phyloP scores from a whole-genome alignment of 2,797 vertebrate species.

The Chelidonichthys spinosus region DNA sequence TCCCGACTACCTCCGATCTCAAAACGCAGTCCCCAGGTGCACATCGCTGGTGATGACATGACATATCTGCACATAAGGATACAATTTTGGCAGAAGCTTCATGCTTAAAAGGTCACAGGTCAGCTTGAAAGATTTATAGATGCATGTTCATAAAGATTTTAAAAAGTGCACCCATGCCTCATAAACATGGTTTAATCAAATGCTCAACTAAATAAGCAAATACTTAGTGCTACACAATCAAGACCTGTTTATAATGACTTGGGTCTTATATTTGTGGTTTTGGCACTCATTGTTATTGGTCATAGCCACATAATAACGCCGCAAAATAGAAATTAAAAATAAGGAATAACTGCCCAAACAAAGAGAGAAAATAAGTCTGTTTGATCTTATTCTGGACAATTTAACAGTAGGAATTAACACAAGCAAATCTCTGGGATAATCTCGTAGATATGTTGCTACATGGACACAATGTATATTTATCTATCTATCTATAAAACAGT shows the following conservation, averaged over 20 bases:
- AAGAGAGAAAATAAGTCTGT: not conserved
- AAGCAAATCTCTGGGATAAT: not conserved
- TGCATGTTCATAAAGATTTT: not conserved
- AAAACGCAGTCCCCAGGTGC: not conserved
- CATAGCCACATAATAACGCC: not conserved
- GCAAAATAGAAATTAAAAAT: not conserved
- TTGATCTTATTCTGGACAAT: not conserved
- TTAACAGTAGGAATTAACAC: not conserved
- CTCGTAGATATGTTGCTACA: not conserved
- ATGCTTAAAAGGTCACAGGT: slow-evolving; percentile 7
- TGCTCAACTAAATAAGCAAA: not conserved
- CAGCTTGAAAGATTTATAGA: slow-evolving; percentile 32
- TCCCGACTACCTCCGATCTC: slow-evolving; percentile 13
- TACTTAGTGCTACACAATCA: slow-evolving; percentile 4
- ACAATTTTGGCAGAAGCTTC: slow-evolving; percentile 17
- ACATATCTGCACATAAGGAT: slow-evolving; percentile 6
- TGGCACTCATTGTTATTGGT: not conserved
- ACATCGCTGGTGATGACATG: slow-evolving; percentile 1
- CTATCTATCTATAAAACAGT: not conserved
- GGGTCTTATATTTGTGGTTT: slow-evolving; percentile 9
- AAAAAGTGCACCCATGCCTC: not conserved
- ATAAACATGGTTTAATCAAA: not conserved
- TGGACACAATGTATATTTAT: not conserved
- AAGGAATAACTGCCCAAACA: not conserved
- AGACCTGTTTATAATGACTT: slow-evolving; percentile 15